Conservation (phyloP, 2,888 invertebrate species). For the Pammene fasciana region DNA sequence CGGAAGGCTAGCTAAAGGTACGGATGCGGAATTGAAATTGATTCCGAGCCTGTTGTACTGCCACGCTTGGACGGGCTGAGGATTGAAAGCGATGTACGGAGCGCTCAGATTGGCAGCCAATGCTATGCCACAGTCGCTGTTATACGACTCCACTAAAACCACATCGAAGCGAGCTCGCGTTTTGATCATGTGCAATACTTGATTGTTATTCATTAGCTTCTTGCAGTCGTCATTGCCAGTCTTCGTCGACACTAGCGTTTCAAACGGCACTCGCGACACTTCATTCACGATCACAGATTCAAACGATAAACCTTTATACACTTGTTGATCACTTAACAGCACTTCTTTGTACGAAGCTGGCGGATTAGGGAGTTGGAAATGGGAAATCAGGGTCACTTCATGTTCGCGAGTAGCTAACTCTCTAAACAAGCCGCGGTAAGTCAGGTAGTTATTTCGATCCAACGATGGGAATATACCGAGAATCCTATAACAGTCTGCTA, state of each 20-base stretch:
- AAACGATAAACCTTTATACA: conserved; percentile 73
- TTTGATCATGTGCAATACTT: conserved; percentile 78
- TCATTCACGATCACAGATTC: conserved; percentile 78
- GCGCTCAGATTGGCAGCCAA: conserved; percentile 86
- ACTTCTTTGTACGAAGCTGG: conserved; percentile 82
- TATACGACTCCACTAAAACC: conserved; percentile 88
- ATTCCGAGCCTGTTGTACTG: conserved; percentile 76
- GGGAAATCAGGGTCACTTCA: conserved; percentile 81
- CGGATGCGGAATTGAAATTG: conserved; percentile 79
- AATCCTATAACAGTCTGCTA: conserved; percentile 72
- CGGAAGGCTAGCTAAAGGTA: conserved; percentile 71
- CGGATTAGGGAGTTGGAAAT: conserved; percentile 74
- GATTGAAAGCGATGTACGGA: conserved; percentile 85
- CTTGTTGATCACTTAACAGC: conserved; percentile 70
- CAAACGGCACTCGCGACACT: conserved; percentile 76
- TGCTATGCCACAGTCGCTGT: conserved; percentile 88
- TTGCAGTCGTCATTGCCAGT: conserved; percentile 79
- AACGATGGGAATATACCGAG: conserved; percentile 81
- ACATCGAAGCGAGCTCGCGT: conserved; percentile 85
- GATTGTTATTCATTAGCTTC: conserved; percentile 76
- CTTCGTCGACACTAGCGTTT: conserved; percentile 76
- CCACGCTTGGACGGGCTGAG: conserved; percentile 83
- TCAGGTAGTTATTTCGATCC: conserved; percentile 78
- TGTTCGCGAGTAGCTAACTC: conserved; percentile 80
- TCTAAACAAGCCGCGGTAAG: conserved; percentile 77